These are phyloP conservation scores for Triops longicaudatus DNA, from an alignment of 1,140 invertebrate species.

Conservation along the genomic window DNA sequence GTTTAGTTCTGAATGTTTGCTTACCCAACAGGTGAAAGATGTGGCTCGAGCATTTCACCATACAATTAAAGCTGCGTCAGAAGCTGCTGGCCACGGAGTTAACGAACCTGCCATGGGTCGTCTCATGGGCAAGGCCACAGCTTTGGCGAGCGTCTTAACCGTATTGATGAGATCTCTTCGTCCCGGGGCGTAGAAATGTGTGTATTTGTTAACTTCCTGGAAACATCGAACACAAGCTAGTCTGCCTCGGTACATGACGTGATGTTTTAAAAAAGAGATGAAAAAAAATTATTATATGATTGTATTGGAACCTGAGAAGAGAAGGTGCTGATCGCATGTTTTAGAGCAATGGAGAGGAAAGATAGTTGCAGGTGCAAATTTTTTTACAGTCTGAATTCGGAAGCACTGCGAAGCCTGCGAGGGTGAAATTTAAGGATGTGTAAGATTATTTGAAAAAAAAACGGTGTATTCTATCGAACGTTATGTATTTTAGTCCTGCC, in stretches of 20 bases:
- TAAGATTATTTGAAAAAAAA: not conserved
- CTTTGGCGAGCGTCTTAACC: conserved; percentile 67
- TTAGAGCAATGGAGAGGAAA: not conserved
- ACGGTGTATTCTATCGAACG: not conserved
- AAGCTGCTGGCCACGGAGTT: conserved; percentile 38
- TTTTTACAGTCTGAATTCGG: too few relatives aligned
- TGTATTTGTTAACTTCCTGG: not conserved
- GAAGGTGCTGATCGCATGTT: not conserved
- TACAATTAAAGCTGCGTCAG: conserved; percentile 37
- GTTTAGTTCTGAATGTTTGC: conserved; percentile 30
- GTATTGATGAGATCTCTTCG: conserved; percentile 67
- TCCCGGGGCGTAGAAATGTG: conserved; percentile 18
- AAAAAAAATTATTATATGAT: not conserved
- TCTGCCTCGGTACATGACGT: not conserved
- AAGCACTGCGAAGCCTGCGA: not conserved
- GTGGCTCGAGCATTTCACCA: conserved; percentile 47
- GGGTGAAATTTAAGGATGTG: not conserved
- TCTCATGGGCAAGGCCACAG: conserved; percentile 61
- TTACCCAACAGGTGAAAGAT: conserved; percentile 39
- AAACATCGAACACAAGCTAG: conserved; percentile 11
- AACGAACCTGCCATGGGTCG: conserved; percentile 44
- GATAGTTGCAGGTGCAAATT: not conserved
- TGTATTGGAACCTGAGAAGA: not conserved
- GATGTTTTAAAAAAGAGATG: not conserved
- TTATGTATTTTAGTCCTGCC: conserved; percentile 8